Conservation (phyloP, 2,113 vertebrate genomes). For the Cephalophus harveyi region DNA sequence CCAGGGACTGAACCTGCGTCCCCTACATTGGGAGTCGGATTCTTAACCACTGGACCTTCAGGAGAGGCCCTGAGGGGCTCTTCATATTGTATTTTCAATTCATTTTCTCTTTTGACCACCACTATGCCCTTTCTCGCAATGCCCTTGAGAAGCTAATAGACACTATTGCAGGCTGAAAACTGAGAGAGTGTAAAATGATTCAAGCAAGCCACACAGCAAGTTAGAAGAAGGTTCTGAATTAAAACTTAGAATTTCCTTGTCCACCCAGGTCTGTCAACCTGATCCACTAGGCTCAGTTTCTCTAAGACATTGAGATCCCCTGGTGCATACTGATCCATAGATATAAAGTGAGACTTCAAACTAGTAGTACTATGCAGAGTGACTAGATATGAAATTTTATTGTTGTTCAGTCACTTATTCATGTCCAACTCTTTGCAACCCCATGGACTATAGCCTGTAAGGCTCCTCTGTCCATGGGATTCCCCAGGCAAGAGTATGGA, state of each 20-base stretch:
- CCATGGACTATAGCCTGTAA: background rate
- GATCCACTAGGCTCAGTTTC: background rate
- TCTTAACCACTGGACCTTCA: background rate
- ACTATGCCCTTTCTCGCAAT: background rate
- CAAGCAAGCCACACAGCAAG: background rate
- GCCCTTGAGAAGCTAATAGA: background rate
- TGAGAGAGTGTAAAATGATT: background rate
- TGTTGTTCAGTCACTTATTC: background rate
- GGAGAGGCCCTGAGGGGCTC: background rate
- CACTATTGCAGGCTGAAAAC: background rate
- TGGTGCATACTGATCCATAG: background rate
- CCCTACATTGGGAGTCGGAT: background rate
- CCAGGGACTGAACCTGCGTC: background rate
- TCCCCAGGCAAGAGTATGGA: background rate
- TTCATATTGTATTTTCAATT: background rate
- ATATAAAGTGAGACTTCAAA: background rate
- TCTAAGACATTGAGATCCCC: background rate
- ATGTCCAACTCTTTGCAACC: background rate
- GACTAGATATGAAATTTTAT: background rate
- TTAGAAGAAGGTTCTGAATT: background rate
- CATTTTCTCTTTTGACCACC: background rate
- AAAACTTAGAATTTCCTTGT: background rate
- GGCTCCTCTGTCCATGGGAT: background rate
- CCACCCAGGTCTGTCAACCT: background rate
- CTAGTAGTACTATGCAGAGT: background rate